Conservation (phyloP, 2,888 invertebrate species). For the Limenitis camilla region DNA sequence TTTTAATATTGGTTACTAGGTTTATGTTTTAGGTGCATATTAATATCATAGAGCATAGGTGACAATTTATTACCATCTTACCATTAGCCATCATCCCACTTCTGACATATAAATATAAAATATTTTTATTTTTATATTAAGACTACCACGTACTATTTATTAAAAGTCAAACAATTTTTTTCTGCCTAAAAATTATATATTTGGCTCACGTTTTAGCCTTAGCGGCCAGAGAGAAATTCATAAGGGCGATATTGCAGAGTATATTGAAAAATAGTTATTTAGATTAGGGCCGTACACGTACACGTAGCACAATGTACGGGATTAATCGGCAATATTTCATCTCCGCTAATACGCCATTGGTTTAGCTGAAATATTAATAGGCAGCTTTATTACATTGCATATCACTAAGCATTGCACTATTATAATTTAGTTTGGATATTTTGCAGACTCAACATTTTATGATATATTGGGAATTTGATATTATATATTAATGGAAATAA, state of each 20-base stretch:
- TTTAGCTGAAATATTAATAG: constrained; percentile 19
- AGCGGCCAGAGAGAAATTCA: constrained; percentile 48
- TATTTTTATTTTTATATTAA: too few species aligned
- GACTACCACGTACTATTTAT: too few species aligned
- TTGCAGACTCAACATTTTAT: not conserved
- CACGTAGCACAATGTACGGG: constrained; percentile 1
- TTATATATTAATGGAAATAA: too few species aligned
- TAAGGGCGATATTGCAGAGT: constrained; percentile 49
- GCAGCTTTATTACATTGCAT: constrained; percentile 19
- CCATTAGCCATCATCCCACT: too few species aligned
- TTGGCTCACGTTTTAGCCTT: constrained; percentile 49
- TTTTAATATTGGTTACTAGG: too few species aligned
- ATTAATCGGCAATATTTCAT: constrained; percentile 22
- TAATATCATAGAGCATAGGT: too few species aligned
- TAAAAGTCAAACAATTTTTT: too few species aligned
- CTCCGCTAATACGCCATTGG: constrained; percentile 16
- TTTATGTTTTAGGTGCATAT: too few species aligned
- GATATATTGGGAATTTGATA: not conserved
- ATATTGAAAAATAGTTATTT: constrained; percentile 69
- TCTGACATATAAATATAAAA: too few species aligned
- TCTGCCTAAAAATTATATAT: constrained; percentile 37
- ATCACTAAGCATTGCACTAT: constrained; percentile 18
- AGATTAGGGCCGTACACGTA: constrained; percentile 8
- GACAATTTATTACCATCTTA: too few species aligned
- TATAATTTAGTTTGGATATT: constrained; percentile 15